Base-by-base conservation (phyloP, 1,140 invertebrate species). In the Luehdorfia chinensis region DNA sequence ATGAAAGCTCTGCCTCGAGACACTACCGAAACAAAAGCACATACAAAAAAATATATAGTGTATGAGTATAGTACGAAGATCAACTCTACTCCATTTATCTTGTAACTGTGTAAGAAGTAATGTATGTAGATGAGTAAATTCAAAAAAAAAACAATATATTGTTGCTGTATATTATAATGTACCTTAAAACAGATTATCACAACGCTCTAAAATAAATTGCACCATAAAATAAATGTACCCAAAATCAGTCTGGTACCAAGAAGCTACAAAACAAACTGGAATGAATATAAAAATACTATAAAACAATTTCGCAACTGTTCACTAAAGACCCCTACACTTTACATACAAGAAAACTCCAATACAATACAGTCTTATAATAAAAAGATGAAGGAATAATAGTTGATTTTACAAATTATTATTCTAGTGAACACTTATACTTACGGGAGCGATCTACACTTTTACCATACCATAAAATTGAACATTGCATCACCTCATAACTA, bases 171-270 rank as follows among this genome's bases (percentile, higher is more conserved):
- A 79, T 70, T 75, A 72, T 81, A 75, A 65, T 81, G 71, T 84
- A 83, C 78, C 78, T 84, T 74, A 75, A 85, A 86, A 80, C 77
- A 79, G 80, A 77, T 81, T 86, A 86, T 86, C 83, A 86, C 83
- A 86, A 86, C 79, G 83, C 77, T 83, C 83, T 84, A 86, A 73
- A 86, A 81, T 81, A 84, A 80, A 86, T 86, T 86, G 83, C 83
- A 86, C 83, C 79, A 83, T 84, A 84, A 86, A 84, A 86, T 80
- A 78, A 86, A 83, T 75, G 83, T 86, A 86, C 83, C 83, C 74
- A 75, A 86, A 86, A 86, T 86, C 83, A 86, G 83, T 86, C 83
- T 86, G 83, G 79, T 86, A 84, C 83, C 75, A 75, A 84, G 73
- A 66, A 77, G 71, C 75, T 81, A 78, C 61, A 73, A 57, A 50